Percentiles rank a stretch among this genome's conserved stretches.
phyloP scores from a whole-genome alignment of 2,113 vertebrate genomes.

The Cyanoderma ruficeps region DNA sequence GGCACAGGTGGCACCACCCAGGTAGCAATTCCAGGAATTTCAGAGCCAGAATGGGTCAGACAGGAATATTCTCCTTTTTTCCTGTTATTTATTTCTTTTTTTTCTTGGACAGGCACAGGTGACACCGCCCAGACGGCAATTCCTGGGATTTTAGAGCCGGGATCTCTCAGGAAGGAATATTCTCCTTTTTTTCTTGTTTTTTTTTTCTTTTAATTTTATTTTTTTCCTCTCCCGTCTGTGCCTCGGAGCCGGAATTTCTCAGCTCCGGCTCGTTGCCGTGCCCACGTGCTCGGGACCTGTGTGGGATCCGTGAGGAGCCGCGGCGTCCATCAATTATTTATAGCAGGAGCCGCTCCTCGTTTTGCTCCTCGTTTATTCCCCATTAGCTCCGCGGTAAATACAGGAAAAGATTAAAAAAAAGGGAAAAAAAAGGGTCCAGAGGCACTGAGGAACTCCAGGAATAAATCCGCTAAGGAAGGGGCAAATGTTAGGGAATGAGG shows the following conservation, averaged over 20 bases:
- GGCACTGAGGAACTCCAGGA: background rate
- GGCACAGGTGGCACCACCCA: background rate
- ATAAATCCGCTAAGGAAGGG: background rate
- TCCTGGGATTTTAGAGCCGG: too few species aligned
- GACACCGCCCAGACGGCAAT: too few species aligned
- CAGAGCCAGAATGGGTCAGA: background rate
- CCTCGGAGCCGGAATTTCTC: background rate
- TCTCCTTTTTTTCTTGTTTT: too few species aligned
- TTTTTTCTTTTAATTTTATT: too few species aligned
- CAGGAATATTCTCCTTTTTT: background rate
- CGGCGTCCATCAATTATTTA: slow-evolving; percentile 59
- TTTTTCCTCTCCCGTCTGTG: background rate
- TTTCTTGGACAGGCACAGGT: too few species aligned
- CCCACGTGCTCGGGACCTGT: slow-evolving; percentile 4
- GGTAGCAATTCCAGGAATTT: background rate
- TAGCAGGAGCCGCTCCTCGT: background rate
- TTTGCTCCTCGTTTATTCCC: slow-evolving; percentile 30
- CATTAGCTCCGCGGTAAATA: background rate
- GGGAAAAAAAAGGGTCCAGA: background rate
- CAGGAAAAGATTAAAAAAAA: background rate
- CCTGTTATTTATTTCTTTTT: too few species aligned
- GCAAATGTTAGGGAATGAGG: background rate
- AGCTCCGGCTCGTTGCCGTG: background rate
- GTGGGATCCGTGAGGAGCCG: background rate
- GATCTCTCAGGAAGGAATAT: too few species aligned